phyloP scores from a whole-genome alignment of 1,140 invertebrate genomes.

The Drosophila lini region DNA sequence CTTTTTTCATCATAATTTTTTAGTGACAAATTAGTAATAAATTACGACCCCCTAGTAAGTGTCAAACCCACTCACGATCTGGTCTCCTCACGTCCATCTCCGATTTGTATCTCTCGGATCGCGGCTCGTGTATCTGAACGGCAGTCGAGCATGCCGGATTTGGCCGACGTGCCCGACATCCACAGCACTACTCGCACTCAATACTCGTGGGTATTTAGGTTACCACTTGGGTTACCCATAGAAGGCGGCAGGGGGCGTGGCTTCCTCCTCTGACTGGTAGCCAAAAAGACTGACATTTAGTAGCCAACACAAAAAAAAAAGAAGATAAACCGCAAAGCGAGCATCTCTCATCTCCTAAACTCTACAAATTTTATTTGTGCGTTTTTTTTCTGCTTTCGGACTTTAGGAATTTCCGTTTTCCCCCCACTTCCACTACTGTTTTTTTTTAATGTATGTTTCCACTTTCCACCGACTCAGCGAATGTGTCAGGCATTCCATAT shows the following conservation, averaged over 20 bases:
- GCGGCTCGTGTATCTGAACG: constrained; percentile 21
- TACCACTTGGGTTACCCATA: constrained; percentile 17
- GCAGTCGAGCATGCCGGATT: constrained; percentile 32
- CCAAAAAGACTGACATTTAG: constrained; percentile 15
- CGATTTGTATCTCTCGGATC: constrained; percentile 28
- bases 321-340: constrained; percentile 1
- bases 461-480: constrained; percentile 31
- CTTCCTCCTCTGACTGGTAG: constrained; percentile 18
- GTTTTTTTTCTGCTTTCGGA: constrained; percentile 10
- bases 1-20: no score
- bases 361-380: constrained; percentile 11
- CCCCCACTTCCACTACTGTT: not conserved
- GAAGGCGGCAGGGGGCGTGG: constrained; percentile 1
- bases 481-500: constrained; percentile 19
- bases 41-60: not conserved
- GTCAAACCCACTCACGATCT: constrained; percentile 5
- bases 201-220: constrained; percentile 22
- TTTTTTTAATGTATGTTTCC: constrained; percentile 21
- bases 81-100: constrained; percentile 24
- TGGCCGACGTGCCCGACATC: constrained; percentile 22
- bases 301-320: not conserved
- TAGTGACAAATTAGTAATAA: not conserved
- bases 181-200: not conserved
- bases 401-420: constrained; percentile 48
- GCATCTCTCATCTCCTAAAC: constrained; percentile 53